Evolutionary conservation across 2,113 vertebrate genomes (phyloP).

Genomic region (Cisticola juncidis): DNA sequence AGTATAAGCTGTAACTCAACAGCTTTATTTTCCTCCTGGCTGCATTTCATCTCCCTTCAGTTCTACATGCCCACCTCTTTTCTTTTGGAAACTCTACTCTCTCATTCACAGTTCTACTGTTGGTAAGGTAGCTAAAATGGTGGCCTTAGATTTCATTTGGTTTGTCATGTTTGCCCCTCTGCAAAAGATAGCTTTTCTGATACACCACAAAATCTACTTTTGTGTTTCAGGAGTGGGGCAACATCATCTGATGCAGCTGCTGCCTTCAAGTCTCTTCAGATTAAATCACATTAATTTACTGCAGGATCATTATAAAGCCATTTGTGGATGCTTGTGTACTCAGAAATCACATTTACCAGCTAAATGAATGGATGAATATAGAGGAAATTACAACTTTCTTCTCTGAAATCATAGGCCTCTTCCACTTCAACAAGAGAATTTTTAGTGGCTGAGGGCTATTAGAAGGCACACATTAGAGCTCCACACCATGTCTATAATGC

Average conservation of each 20-base stretch:
- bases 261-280: constrained; percentile 55
- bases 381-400: constrained; percentile 67
- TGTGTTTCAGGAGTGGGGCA: neutral
- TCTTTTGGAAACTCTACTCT: neutral
- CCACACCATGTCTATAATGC: neutral
- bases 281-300: constrained; percentile 67
- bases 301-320: constrained; percentile 56
- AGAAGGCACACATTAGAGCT: neutral
- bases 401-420: constrained; percentile 60
- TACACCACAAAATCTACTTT: neutral
- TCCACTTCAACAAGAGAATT: constrained; percentile 50
- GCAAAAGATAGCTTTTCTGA: neutral
- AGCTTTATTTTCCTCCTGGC: neutral
- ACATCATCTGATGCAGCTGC: constrained; percentile 39
- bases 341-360: constrained; percentile 63
- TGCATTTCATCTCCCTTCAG: neutral
- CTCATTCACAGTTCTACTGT: neutral
- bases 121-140: neutral
- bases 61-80: neutral
- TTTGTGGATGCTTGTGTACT: constrained; percentile 60
- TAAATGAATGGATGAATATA: constrained; percentile 51
- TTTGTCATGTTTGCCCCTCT: neutral
- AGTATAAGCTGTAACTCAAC: neutral
- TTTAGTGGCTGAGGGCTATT: neutral
- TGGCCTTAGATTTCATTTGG: neutral